Base-by-base conservation (phyloP, 2,797 vertebrate genomes). In the Enteromius trimaculatus region DNA sequence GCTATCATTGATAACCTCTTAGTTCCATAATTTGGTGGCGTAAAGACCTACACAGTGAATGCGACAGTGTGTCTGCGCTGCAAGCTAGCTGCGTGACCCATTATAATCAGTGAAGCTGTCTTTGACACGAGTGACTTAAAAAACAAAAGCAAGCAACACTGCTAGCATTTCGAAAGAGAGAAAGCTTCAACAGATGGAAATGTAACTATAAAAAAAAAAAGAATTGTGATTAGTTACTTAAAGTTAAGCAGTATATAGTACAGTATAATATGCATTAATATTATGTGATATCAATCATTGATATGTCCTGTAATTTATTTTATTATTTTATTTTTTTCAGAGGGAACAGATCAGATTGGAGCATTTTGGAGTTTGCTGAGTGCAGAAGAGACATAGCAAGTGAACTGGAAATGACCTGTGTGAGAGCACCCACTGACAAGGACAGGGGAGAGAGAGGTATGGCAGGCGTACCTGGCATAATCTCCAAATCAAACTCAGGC, bases 401-500 rank as follows among this genome's bases (percentile, higher is more conserved):
- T 70, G 11, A 64, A 83, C 68, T 80, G 78, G 86, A 87, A 86
- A 83, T 82, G 83, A 62, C 86, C 80, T 44, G 58, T 79, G 75
- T 74, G 51, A 74, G 39, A 70, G 49, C 64, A 90, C 77, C 79
- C 23, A 71, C 87, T 84, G 13, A 77, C 80, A 60, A 86, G 60
- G 82, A 77, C 19, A 84, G 82, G 44, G 31, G 37, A 72, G 89
- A 91, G 90, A 91, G 91, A 71, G 82, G 82, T 87, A 90, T 91
- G 90, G 92, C 92, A 87, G 87, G 94, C 93, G 89, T 99, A 99
- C 98, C 98, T 99, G 98, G 97, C 97, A 99, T 99, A 93, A 99
- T 94, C 94, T 98, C 96, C 96, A 97, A 94, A 95, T 98, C 97
- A 97, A 99, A 98, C 94, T 96, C 97, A 97, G 98, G 98, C 94